A percentile compares a stretch with the other conserved stretches of the same genome.
Conservation (phyloP, 92 coral and sea anemone genomes). For the Epizoanthus ramosus region DNA sequence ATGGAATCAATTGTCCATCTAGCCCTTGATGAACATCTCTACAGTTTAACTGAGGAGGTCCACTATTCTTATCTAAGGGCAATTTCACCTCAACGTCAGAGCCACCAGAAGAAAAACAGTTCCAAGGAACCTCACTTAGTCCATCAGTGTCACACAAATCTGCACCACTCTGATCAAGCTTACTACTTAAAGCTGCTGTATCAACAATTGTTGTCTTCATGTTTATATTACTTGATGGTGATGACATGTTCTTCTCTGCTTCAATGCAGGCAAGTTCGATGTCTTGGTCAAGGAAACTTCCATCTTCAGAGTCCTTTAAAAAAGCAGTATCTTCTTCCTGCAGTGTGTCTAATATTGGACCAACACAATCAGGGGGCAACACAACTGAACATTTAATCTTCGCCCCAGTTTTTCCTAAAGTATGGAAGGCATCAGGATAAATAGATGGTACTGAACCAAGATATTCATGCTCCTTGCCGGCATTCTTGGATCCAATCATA, state of each 20-base stretch:
- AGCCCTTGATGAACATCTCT: neutral
- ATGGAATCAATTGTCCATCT: neutral
- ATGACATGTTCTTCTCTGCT: slow-evolving; percentile 29
- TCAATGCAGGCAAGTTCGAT: slow-evolving; percentile 30
- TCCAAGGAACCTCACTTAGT: neutral
- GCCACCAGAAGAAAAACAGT: neutral
- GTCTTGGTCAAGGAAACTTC: slow-evolving; percentile 22
- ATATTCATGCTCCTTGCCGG: neutral
- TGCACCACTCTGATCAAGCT: neutral
- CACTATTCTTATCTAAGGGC: neutral
- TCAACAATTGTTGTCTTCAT: neutral
- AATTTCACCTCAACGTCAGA: neutral
- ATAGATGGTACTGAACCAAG: neutral
- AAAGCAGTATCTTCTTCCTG: slow-evolving; percentile 1
- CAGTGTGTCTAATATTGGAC: neutral
- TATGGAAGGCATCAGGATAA: neutral
- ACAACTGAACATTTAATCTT: too few species aligned
- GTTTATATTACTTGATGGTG: neutral
- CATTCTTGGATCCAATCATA: neutral
- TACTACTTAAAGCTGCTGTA: neutral
- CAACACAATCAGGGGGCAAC: too few species aligned
- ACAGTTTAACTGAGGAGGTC: neutral
- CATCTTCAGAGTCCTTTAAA: slow-evolving; percentile 26
- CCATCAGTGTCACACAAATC: neutral
- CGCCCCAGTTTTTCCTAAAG: neutral